Base-by-base conservation (phyloP, 2,888 invertebrate genomes). In the Drosophila pegasa region DNA sequence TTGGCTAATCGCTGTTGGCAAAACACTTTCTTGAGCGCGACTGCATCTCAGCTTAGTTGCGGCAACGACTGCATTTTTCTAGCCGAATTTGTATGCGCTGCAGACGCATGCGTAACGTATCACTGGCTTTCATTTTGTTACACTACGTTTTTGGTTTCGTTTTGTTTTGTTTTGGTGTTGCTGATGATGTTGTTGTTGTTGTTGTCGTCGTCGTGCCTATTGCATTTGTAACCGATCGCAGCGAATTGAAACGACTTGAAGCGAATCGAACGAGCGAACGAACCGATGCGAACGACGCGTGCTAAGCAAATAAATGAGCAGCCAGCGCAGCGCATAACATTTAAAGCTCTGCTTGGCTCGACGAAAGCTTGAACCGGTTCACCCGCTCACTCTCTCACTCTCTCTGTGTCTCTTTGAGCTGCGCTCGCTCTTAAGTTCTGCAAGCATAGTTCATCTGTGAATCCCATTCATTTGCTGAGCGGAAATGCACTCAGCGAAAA, bases 51-150 rank as follows among this genome's bases (percentile, higher is more conserved):
- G 33, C 33, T 35, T 25, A 55, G 33, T 55, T 55, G 33, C 52
- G 18, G 43, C 65, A 52, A 43, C 59, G 57, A 54, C 45, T 52
- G 55, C 50, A 45, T 50, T 56, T 56, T 59, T 71, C 60, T 51
- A 35, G 31, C 40, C 57, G 62, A 64, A 61, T 69, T 75, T 67
- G 70, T 48, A 51, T 71, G 82, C 79, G 58, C 73, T 71, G 78
- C 74, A 71, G 55, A 67, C 82, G 87, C 87, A 73, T 85, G 82
- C 72, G 74, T 65, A 85, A 72, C 79, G 70, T 82, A 59, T 87
- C 82, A 76, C 85, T 82, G 67, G 79, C 70, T 81, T 87, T 85
- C 83, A 83, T 87, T 71, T 88, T 85, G 75, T 64, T 62, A 35
- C 43, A 69, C 67, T 55, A 29, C 50, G n/a, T 40, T 7, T 52